Base-by-base conservation (phyloP, 2,888 invertebrate species). In the Lamellibrachia satsuma region DNA sequence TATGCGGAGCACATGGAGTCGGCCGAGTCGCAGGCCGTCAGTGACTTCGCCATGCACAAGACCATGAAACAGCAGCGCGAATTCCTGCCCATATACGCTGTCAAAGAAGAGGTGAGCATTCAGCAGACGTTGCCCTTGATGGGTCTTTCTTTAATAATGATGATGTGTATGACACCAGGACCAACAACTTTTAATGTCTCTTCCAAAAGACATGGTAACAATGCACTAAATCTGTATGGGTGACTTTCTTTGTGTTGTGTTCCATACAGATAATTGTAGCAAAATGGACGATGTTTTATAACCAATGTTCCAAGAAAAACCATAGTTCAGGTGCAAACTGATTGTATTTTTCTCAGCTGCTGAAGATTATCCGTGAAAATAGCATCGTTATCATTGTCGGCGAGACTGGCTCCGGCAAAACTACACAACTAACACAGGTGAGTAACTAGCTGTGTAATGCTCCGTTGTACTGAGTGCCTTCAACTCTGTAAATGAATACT, bases 331-430 rank as follows among this genome's bases (percentile, higher is more conserved):
- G 2, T 75, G 3, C 15, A 22, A 15, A 75, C 75, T 22, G 75
- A 22, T 75, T 75, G 22, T 3, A n/a, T 4, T 22, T 75, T 92
- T 94, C 95, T 51, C 95, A 97, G 96, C 97, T 99, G 11, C 97
- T 99, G 94, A 99, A 95, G 92, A 96, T 97, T n/a, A 96, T 97
- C 9, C 95, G 97, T 91, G 97, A 97, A 96, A 99, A 99, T 96
- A 98, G 97, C 94, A 98, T 99, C 4, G 98, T 99, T 8, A 98
- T 99, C 94, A 99, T 99, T 95, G 99, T 99, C 2, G 98, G 98
- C 94, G 99, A 99, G 97, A 99, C 99, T 0, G 99, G 99, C 90
- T 98, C 98, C 95, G 99, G 99, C 27, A 99, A 99, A 97, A 99
- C 99, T 0, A 99, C 99, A 0, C 99, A 99, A 96, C 97, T 99